Base-by-base conservation (phyloP, 2,888 invertebrate genomes). In the Thysanoteuthis rhombus region DNA sequence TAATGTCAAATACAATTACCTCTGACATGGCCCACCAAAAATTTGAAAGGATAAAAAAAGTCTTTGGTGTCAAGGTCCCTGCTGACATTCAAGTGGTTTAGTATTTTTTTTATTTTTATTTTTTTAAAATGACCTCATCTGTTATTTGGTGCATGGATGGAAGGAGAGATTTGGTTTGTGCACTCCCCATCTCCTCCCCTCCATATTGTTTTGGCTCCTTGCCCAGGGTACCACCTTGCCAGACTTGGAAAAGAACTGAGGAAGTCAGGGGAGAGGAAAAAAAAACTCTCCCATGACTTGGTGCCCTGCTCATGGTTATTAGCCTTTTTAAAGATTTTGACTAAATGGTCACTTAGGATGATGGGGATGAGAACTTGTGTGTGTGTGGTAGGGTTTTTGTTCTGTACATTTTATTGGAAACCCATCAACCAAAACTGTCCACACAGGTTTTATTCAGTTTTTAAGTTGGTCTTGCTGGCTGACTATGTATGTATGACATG, bases 11-110 rank as follows among this genome's bases (percentile, higher is more conserved):
- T 75, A 36, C 16, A 75, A 75, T 75, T 75, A 75, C 36, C 75
- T 75, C n/a, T 75, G 75, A 75, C 75, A 75, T 75, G n/a, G 75
- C 75, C 75, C 75, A 75, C n/a, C 75, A 75, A 75, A 75, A 75
- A n/a, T 75, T 75, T 75, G n/a, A 75, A 75, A 58, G 28, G 52
- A 52, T 25, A 25, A 58, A 58, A 58, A 58, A 58, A 75, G n/a
- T n/a, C n/a, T 75, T 36, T 75, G n/a, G 75, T 75, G 75, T 75
- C 75, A 75, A 75, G n/a, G 75, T 75, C n/a, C 36, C 16, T n/a
- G n/a, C 12, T 75, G 75, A 75, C 75, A 75, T 75, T 75, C 75
- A 75, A n/a, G 36, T n/a, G 75, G 75, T 75, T 75, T 36, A 19
- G 10, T 4, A 36, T 75, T 75, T 75, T 25, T 52, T 28, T 25